Evolutionary conservation across 2,888 invertebrate species (phyloP).

Genomic region (Orthosia gracilis): DNA sequence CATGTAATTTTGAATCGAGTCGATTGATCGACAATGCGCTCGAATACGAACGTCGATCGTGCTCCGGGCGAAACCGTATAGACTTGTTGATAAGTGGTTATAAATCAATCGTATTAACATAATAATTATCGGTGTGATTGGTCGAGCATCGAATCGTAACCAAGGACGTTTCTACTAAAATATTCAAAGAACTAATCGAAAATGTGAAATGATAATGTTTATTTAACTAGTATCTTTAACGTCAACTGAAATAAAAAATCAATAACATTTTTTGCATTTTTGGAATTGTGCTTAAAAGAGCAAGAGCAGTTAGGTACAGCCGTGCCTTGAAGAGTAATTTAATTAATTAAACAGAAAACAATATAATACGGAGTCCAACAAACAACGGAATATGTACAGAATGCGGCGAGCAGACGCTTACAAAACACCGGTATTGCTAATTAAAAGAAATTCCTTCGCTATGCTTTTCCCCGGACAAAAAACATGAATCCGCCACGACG

Average conservation of each 20-base stretch:
- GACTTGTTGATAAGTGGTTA: conserved; percentile 77
- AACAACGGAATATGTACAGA: conserved; percentile 70
- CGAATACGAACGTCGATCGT: conserved; percentile 70
- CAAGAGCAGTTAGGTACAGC: neutral
- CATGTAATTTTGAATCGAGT: conserved; percentile 82
- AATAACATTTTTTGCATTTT: conserved; percentile 2
- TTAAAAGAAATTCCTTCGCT: conserved; percentile 85
- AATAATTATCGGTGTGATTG: conserved; percentile 71
- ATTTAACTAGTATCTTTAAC: conserved; percentile 3
- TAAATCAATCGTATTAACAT: conserved; percentile 77
- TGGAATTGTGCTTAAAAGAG: neutral
- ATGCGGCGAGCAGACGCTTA: conserved; percentile 73
- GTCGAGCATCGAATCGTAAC: conserved; percentile 63
- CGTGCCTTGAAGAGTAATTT: conserved; percentile 19
- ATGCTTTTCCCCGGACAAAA: conserved; percentile 81
- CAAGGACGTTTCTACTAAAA: conserved; percentile 62
- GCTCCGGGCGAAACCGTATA: conserved; percentile 76
- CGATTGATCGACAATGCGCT: conserved; percentile 79
- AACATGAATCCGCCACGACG: conserved; percentile 79
- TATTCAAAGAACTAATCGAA: conserved; percentile 52
- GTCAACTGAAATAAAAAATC: neutral
- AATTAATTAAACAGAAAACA: conserved; percentile 56
- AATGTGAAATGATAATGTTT: conserved; percentile 12
- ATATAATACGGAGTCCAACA: conserved; percentile 55
- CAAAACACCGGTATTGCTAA: conserved; percentile 80